Base-by-base conservation (phyloP, 23 tunicate species). In the Diplosoma virens region DNA sequence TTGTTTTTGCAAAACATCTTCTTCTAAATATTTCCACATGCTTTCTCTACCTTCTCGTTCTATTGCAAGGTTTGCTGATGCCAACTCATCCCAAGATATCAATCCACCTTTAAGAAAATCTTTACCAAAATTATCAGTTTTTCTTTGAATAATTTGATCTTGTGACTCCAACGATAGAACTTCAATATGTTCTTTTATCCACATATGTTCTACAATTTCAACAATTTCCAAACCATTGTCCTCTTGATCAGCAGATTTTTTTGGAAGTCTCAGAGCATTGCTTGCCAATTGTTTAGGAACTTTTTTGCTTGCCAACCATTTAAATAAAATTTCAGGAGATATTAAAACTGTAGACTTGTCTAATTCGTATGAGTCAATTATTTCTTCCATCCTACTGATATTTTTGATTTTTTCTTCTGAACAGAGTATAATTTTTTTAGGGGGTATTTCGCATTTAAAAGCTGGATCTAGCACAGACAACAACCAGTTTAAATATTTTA, bases 21-120 rank as follows among this genome's bases (percentile, higher is more conserved):
- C 30, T 66, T 75, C 24, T 9, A 84, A 25, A 58, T 23, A 33
- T 1, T 70, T 47, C 17, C 2, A 0, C 2, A 69, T 67, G 0
- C 9, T 3, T 58, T 77, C 34, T 32, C 56, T 46, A 24, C 69
- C 77, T 14, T 68, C 78, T 46, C 90, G 55, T 18, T 41, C 14
- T 25, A 84, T 79, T 35, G 55, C 83, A 29, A 67, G 29, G 2
- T 30, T 33, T 23, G 66, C 83, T 37, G 41, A 25, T 16, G 78
- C 83, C 30, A 84, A 46, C 9, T 79, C 90, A 55, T 84, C 83
- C 90, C 90, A 84, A 37, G 83, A 65, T 16, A 77, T 50, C 14
- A 46, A 28, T 3, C 79, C 66, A 25, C 90, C 90, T 34, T 78
- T 78, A n/a, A 84, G 20, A 68, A 77, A 84, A 26, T 77, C 83